These are phyloP conservation scores for Ursus arctos DNA, from an alignment of 2,113 vertebrate genomes.

Conservation along the genomic window DNA sequence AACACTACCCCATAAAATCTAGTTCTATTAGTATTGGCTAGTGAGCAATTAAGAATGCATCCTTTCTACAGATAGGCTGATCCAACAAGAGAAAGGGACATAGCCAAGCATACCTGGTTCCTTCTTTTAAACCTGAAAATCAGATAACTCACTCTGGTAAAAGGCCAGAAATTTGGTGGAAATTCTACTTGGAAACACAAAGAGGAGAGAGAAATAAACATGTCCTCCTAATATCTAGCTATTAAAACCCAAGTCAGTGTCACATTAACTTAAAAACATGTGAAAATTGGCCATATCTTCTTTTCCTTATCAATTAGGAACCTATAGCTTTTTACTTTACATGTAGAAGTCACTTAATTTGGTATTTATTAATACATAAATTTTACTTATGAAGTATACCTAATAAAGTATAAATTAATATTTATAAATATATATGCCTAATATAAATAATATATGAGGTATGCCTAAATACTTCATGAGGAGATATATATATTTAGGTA, in stretches of 20 bases:
- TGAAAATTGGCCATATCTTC: not conserved
- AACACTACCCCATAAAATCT: not conserved
- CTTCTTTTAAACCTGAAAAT: not conserved
- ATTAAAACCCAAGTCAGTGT: not conserved
- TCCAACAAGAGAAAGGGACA: not conserved
- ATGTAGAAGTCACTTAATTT: constrained; percentile 5
- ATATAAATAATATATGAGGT: not conserved
- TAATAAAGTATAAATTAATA: not conserved
- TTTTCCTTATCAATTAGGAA: not conserved
- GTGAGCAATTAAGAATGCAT: not conserved
- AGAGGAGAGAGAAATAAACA: not conserved
- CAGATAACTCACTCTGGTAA: not conserved
- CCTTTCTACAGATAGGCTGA: not conserved
- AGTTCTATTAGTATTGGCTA: not conserved
- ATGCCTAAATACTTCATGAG: constrained; percentile 14
- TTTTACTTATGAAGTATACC: not conserved
- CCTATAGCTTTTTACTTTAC: not conserved
- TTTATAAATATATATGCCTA: not conserved
- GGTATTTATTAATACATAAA: constrained; percentile 1
- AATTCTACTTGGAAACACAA: not conserved
- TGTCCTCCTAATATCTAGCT: not conserved
- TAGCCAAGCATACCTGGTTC: not conserved
- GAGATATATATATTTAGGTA: constrained; percentile 23
- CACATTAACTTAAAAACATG: not conserved
- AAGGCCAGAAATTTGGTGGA: not conserved